Base-by-base conservation (phyloP, 1,140 invertebrate species). In the Chlorops oryzae region DNA sequence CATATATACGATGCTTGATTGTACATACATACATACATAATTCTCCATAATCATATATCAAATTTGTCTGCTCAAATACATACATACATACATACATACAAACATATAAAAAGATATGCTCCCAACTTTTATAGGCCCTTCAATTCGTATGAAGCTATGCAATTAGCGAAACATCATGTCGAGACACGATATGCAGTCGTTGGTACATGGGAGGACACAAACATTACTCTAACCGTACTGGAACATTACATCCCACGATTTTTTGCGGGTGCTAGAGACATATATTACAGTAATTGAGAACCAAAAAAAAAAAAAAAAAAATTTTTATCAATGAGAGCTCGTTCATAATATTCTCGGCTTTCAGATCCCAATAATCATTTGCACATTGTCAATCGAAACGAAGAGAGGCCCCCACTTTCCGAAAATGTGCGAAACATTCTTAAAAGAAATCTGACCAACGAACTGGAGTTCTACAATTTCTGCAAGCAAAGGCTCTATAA, bases 381-480 rank as follows among this genome's bases (percentile, higher is more conserved):
- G 59, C 82, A 81, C 46, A 81, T 81, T 54, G 87, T 90, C 57
- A 92, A 92, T 73, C 80, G 82, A 32, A 92, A 93, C 67, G 76
- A 80, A 1, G 45, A 59, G 17, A 50, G 91, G 63, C 89, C 88
- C 3, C 80, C 81, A 5, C 85, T 92, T 0, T 84, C 83, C 18
- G 83, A 88, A 57, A 81, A 85, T 60, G 81, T 90, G 1, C 90
- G 90, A 62, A 80, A 87, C 2, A 78, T 92, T 10, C 85, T 94
- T 0, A 76, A 86, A 49, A 78, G 76, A 42, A 92, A 93, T 67
- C 87, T 94, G 64, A 92, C 90, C 0, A 77, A 84, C 38, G 90
- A 93, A 74, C 89, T 92, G 20, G 90, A 93, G 68, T 91, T 94
- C 64, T 94, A 92, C 70, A 83, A 92, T 61, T 94, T 93, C 70